phyloP scores from a whole-genome alignment of 92 coral and sea anemone species.

The Nematostella vectensis region DNA sequence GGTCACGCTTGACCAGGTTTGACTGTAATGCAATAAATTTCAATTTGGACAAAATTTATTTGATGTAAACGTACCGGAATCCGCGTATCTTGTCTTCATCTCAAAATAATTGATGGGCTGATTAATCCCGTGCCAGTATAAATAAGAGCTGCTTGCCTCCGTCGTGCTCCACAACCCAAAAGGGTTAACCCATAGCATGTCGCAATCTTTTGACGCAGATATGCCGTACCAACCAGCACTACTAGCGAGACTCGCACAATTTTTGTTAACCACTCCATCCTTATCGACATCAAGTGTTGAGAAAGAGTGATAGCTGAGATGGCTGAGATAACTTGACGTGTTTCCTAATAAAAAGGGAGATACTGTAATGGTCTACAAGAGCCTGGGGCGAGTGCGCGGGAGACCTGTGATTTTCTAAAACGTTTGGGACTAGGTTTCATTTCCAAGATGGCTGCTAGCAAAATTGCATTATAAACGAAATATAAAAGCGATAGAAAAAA shows the following conservation, averaged over 20 bases:
- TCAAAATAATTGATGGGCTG: slow-evolving; percentile 17
- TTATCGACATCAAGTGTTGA: slow-evolving; percentile 20
- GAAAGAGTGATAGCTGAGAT: background rate
- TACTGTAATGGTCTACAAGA: too few relatives aligned
- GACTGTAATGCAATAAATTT: too few relatives aligned
- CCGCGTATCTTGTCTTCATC: slow-evolving; percentile 6
- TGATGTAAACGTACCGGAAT: slow-evolving; percentile 6
- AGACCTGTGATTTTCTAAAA: too few relatives aligned
- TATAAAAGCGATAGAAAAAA: too few relatives aligned
- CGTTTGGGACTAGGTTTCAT: too few relatives aligned
- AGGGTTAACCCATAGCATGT: background rate
- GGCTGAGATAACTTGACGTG: background rate
- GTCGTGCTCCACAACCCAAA: slow-evolving; percentile 16
- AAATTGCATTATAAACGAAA: too few relatives aligned
- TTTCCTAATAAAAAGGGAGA: background rate
- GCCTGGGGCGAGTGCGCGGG: too few relatives aligned
- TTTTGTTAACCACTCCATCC: slow-evolving; percentile 1
- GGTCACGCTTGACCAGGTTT: too few relatives aligned
- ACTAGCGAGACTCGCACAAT: too few relatives aligned
- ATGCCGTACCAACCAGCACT: too few relatives aligned
- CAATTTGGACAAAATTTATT: too few relatives aligned
- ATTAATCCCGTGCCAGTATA: background rate
- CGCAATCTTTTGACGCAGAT: slow-evolving; percentile 1
- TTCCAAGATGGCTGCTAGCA: too few relatives aligned
- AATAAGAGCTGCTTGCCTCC: slow-evolving; percentile 1